A percentile compares a stretch with the other conserved stretches of the same genome.
Conservation (phyloP, 2,888 invertebrate genomes). For the Notodonta dromedarius region DNA sequence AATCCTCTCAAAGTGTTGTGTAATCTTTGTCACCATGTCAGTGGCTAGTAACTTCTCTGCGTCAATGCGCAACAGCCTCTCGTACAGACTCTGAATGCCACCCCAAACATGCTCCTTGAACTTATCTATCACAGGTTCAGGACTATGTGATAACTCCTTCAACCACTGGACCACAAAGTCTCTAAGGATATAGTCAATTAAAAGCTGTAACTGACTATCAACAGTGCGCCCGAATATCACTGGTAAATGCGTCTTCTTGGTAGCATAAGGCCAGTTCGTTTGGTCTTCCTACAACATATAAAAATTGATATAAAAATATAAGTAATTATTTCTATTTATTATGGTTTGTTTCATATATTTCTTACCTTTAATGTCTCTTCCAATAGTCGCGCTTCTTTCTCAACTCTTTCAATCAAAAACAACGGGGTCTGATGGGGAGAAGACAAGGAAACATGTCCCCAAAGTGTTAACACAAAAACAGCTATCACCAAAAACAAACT, state of each 20-base stretch:
- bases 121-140: slow-evolving; percentile 86
- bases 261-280: slow-evolving; percentile 65
- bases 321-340: too few species aligned
- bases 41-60: slow-evolving; percentile 92
- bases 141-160: slow-evolving; percentile 87
- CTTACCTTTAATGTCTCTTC: slow-evolving; percentile 85
- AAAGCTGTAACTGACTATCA: slow-evolving; percentile 92
- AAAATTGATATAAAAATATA: too few species aligned
- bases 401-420: slow-evolving; percentile 83
- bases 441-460: slow-evolving; percentile 87
- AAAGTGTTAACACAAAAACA: slow-evolving; percentile 74
- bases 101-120: slow-evolving; percentile 93
- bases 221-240: slow-evolving; percentile 93
- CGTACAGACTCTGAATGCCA: slow-evolving; percentile 89
- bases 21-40: slow-evolving; percentile 92
- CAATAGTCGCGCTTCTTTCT: slow-evolving; percentile 85
- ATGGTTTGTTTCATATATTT: not conserved
- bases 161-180: slow-evolving; percentile 93
- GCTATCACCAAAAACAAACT: slow-evolving; percentile 56
- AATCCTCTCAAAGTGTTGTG: slow-evolving; percentile 93
- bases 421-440: slow-evolving; percentile 86
- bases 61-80: slow-evolving; percentile 89
- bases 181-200: slow-evolving; percentile 90
- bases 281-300: slow-evolving; percentile 66
- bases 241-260: slow-evolving; percentile 86